These are phyloP conservation scores for Tangara arthus DNA, from an alignment of 2,797 vertebrate genomes.

Conservation along the genomic window DNA sequence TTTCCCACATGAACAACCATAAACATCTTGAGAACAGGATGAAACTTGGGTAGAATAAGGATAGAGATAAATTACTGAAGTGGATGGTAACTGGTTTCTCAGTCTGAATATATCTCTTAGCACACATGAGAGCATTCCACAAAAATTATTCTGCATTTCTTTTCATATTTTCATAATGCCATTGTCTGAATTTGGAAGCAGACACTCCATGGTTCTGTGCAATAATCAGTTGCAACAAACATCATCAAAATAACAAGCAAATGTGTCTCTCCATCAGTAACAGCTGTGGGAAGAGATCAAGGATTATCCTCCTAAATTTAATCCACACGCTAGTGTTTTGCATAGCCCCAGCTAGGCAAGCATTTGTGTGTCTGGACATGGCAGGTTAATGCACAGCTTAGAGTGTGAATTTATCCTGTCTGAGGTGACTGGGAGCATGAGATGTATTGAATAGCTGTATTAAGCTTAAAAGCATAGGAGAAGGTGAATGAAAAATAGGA, in stretches of 20 bases:
- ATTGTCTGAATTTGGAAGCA: not conserved
- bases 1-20: not conserved
- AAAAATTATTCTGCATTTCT: not conserved
- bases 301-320: not conserved
- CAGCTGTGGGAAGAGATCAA: not conserved
- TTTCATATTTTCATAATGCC: not conserved
- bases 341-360: not conserved
- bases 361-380: not conserved
- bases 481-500: not conserved
- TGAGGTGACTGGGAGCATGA: not conserved
- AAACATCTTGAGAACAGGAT: not conserved
- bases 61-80: not conserved
- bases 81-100: not conserved
- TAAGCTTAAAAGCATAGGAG: not conserved
- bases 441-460: not conserved
- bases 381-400: not conserved
- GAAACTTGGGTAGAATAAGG: not conserved
- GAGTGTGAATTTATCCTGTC: not conserved
- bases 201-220: not conserved
- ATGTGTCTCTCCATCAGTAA: accelerated
- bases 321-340: not conserved
- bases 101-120: not conserved
- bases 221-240: not conserved
- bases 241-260: not conserved
- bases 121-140: not conserved